Evolutionary conservation across 2,888 invertebrate species (phyloP), one percentile per base, ranked within the genome.

Genomic region (Chrysina gloriosa): DNA sequence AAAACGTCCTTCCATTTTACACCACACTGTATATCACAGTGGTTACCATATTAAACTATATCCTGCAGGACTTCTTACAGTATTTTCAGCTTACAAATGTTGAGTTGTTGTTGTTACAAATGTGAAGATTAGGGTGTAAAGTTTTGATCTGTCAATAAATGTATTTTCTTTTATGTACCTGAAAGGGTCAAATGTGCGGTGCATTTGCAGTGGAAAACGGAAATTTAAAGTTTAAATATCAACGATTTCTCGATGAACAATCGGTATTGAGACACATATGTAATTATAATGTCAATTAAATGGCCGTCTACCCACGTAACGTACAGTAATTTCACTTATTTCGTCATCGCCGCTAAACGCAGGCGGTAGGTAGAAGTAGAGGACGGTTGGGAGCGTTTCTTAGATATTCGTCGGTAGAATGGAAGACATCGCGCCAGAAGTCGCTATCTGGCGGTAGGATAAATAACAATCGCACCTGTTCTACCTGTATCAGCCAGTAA

Each of bases 381-480:
- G 27, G 7, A 42, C 45, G 31, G 31, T 19, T 16, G 25, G 16
- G 25, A 6, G 25, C 16, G 14, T 11, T 42, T 29, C 29, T 14
- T 27, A 25, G 14, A 39, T 25, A 16, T 19, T 61, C 42, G 27
- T 27, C 16, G 16, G 16, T 29, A 9, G 16, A 48, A 21, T 48
- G 9, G 14, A 48, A n/a, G 42, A 19, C 9, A 29, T 45, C 42
- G 14, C 34, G 6, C 34, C 4, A 65, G 61, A 69, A 63, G 61
- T 66, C 69, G 75, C 74, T 72, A 70, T 72, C 72, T 75, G 67
- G 67, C 73, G 73, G 74, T 45, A 65, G 65, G 42, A 70, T 67
- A 67, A 69, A 58, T 52, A 68, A 75, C 73, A 69, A 73, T 72
- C 76, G 73, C 81, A 81, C 81, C 81, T 81, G 81, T 78, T 75